Conservation (phyloP, 2,797 vertebrate genomes). For the Danio kyathit region DNA sequence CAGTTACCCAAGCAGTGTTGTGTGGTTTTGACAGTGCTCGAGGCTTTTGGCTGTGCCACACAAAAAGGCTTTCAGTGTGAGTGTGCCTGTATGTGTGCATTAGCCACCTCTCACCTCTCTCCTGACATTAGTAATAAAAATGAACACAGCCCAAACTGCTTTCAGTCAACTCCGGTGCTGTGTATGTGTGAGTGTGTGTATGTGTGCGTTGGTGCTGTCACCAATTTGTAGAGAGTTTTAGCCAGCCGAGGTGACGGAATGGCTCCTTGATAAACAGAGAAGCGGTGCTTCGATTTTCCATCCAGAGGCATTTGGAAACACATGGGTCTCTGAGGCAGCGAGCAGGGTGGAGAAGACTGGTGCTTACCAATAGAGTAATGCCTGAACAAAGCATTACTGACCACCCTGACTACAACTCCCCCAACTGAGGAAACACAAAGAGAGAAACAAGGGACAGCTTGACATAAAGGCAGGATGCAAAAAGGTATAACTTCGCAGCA, state of each 20-base stretch:
- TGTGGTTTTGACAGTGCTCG: slow-evolving; percentile 13
- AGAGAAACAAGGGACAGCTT: slow-evolving; percentile 29
- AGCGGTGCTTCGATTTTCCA: slow-evolving; percentile 81
- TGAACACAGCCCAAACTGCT: slow-evolving; percentile 80
- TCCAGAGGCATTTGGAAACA: slow-evolving; percentile 86
- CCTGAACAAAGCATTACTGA: slow-evolving; percentile 47
- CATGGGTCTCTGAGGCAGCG: slow-evolving; percentile 80
- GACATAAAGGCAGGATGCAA: slow-evolving; percentile 23
- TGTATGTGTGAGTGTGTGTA: slow-evolving; percentile 68
- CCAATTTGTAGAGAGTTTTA: slow-evolving; percentile 75
- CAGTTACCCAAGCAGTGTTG: slow-evolving; percentile 55
- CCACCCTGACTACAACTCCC: slow-evolving; percentile 26
- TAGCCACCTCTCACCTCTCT: slow-evolving; percentile 80
- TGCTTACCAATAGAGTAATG: slow-evolving; percentile 57
- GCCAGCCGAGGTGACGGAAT: slow-evolving; percentile 82
- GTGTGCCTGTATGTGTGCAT: slow-evolving; percentile 69
- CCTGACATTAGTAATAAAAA: slow-evolving; percentile 87
- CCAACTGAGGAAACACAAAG: slow-evolving; percentile 1
- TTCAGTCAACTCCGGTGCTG: slow-evolving; percentile 51
- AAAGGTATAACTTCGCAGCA: background rate
- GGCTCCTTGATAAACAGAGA: slow-evolving; percentile 88
- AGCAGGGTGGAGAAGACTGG: slow-evolving; percentile 53
- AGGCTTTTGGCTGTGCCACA: slow-evolving; percentile 22
- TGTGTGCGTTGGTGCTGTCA: slow-evolving; percentile 72
- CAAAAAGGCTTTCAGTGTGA: slow-evolving; percentile 54